These are phyloP conservation scores for Acleris cristana DNA, from an alignment of 2,888 invertebrate genomes.

Conservation along the genomic window DNA sequence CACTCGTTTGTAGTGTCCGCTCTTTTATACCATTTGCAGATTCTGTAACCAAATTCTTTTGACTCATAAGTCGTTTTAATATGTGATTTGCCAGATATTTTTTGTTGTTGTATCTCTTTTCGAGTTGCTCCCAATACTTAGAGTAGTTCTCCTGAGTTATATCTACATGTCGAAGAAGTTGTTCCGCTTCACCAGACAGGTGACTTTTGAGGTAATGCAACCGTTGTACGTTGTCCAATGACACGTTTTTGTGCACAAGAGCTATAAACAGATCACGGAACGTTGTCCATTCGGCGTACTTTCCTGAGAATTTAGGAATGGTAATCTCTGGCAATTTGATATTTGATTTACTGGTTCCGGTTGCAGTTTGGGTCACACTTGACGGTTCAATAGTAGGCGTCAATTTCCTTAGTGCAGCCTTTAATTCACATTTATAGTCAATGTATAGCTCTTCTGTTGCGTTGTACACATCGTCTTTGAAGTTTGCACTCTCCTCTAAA, in stretches of 20 bases:
- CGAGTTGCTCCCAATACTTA: constrained; percentile 1
- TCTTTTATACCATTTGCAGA: not conserved
- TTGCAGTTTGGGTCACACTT: not conserved
- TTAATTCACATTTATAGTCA: not conserved
- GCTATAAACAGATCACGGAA: not conserved
- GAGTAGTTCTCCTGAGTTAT: not conserved
- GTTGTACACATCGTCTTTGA: not conserved
- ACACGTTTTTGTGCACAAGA: not conserved
- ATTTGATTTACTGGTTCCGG: not conserved
- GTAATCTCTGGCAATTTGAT: not conserved
- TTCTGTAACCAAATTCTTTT: too few relatives aligned
- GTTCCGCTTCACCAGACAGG: constrained; percentile 7
- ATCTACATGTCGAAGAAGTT: not conserved
- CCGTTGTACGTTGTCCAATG: not conserved
- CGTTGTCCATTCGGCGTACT: not conserved
- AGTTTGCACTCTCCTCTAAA: not conserved
- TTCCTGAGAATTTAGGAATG: not conserved
- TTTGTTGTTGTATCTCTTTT: constrained; percentile 9
- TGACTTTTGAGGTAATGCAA: constrained; percentile 9
- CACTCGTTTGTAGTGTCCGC: constrained; percentile 10
- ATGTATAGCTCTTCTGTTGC: not conserved
- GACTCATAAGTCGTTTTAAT: too few relatives aligned
- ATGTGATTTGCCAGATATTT: constrained; percentile 2
- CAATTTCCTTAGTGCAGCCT: not conserved
- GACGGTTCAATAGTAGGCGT: not conserved